Conservation (phyloP, 2,888 invertebrate genomes). For the Scrobipalpa atriplicella region DNA sequence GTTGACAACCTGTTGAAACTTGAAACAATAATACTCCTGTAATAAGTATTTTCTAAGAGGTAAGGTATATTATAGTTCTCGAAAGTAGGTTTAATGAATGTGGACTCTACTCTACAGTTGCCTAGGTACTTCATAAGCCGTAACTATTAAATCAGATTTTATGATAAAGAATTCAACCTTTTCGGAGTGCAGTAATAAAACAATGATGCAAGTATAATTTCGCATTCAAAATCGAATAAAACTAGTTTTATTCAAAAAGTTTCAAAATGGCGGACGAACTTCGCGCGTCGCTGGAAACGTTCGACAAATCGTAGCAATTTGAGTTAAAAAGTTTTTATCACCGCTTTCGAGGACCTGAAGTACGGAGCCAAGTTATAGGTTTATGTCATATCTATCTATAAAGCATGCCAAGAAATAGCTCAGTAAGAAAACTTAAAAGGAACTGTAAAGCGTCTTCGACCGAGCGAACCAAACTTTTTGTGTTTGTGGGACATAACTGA, state of each 20-base stretch:
- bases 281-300: constrained; percentile 1
- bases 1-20: too few species aligned
- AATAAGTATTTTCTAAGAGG: too few species aligned
- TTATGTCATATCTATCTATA: not conserved
- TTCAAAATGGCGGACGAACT: constrained; percentile 2
- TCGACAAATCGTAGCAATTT: constrained; percentile 16
- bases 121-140: too few species aligned
- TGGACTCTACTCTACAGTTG: too few species aligned
- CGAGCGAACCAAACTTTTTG: too few species aligned
- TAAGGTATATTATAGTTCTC: too few species aligned
- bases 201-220: not conserved
- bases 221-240: not conserved
- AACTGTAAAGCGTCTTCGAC: too few species aligned
- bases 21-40: too few species aligned
- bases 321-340: constrained; percentile 20
- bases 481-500: too few species aligned
- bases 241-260: constrained; percentile 9
- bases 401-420: not conserved
- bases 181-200: not conserved
- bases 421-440: not conserved
- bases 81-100: too few species aligned
- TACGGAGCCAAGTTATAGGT: constrained; percentile 4
- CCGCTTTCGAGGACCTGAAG: not conserved
- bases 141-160: too few species aligned
- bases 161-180: not conserved